Base-by-base conservation (phyloP, 1,140 invertebrate species). In the Procambarus clarkii region DNA sequence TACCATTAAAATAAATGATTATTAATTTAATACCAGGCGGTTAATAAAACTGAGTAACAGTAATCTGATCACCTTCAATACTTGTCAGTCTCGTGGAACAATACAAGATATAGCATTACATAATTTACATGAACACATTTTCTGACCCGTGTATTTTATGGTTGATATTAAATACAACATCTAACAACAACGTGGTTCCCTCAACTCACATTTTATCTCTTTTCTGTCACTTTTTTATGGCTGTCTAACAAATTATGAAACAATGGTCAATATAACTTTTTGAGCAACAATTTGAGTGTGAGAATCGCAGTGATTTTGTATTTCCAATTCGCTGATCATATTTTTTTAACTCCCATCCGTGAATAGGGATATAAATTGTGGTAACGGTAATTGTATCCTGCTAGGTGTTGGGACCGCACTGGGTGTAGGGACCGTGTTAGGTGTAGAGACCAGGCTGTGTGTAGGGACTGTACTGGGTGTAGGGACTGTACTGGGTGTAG, bases 281-380 rank as follows among this genome's bases (percentile, higher is more conserved):
- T 34, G 69, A 74, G 69, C 34, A 74, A 74, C 69, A 74, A 24
- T 74, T 74, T 74, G 69, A 74, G 69, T 74, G 24, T 74, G 69
- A 74, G 69, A 34, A 74, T 34, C 5, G 8, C 69, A 74, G 69
- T 74, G 69, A 74, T 74, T 74, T 74, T 74, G 69, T 74, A 74
- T 34, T 74, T 74, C 69, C 69, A 34, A 11, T 34, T 74, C 69
- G 34, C n/a, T 4, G 69, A 74, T 74, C n/a, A 21, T 74, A 34
- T 74, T 71, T 71, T 74, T 74, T 1, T 24, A 64, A 3, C 3
- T 64, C 21, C 60, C 5, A 24, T 34, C 69, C n/a, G 18, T 74
- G 69, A 74, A 74, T 34, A 74, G 69, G 24, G 7, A 74, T 74
- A 74, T 74, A 74, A 34, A 74, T 74, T 34, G 69, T 74, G 13